Evolutionary conservation across 35 echinoderm and acorn worm species (phyloP), one percentile per base, ranked within the genome.

Genomic region (Apostichopus japonicus): DNA sequence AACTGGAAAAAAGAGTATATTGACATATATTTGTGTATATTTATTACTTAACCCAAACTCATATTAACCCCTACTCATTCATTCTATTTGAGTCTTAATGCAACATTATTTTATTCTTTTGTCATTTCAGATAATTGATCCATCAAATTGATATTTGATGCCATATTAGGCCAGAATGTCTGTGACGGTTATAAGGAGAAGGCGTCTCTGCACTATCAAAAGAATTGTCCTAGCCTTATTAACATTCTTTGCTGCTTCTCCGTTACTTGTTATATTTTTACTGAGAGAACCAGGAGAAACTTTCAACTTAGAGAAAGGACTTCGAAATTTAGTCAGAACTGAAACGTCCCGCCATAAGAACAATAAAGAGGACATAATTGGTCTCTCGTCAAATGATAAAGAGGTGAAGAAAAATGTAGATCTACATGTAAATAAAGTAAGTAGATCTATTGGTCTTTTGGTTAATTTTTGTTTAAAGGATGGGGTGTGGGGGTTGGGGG

Each of bases 201-300:
- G 90, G 23, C 71, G 77, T 78, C 72, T 77, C 33, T 91, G 90
- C 58, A 91, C 90, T n/a, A 8, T 91, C 16, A 77, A 44, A 91
- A 56, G 51, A 55, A 77, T 91, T 55, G 90, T 79, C 16, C 51
- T 91, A 23, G 90, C 51, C 7, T 54, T 91, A 25, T 53, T 91
- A 25, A 91, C 90, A 19, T 91, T 91, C 90, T 91, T 91, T 61
- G 90, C 90, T 61, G 90, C 90, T 6, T 91, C 90, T 22, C 90
- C 90, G 13, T 91, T 91, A 72, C 54, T 91, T 19, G 90, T 91
- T 15, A 91, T 91, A 58, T 91, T 79, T n/a, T 25, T 91, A 10
- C 90, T 91, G 25, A 91, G 90, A 58, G 90, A 91, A 24, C 90
- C 71, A 6, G 77, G 77, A 16, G 90, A 52, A 59, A 54, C 90